phyloP scores from a whole-genome alignment of 2,888 invertebrate genomes.

The Uropetala carovei region DNA sequence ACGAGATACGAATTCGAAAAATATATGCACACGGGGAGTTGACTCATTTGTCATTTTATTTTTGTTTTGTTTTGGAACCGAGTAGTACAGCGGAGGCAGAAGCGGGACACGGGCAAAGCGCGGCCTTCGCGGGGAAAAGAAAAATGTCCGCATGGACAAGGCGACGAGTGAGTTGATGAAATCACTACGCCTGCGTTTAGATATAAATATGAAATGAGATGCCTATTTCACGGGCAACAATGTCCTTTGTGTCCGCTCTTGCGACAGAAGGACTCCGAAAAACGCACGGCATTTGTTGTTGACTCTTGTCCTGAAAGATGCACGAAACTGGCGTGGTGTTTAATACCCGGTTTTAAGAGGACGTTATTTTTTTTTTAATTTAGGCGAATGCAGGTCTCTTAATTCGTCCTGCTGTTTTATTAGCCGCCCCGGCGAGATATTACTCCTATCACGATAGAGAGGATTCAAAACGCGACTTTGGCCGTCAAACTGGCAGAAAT shows the following conservation, averaged over 20 bases:
- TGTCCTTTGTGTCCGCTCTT: neutral
- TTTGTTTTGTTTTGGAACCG: neutral
- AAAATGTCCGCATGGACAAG: slow-evolving; percentile 1
- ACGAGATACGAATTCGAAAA: too few species aligned
- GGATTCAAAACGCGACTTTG: neutral
- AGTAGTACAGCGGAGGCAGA: neutral
- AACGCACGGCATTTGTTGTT: neutral
- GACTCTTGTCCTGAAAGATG: neutral
- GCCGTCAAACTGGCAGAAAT: neutral
- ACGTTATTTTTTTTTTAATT: slow-evolving; percentile 4
- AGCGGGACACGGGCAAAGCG: neutral
- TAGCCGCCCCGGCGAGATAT: neutral
- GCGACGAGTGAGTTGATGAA: neutral
- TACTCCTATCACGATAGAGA: neutral
- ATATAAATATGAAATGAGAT: neutral
- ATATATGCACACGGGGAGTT: too few species aligned
- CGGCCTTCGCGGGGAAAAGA: neutral
- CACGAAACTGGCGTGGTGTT: neutral
- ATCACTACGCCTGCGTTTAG: neutral
- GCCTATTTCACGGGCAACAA: neutral
- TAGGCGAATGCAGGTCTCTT: too few species aligned
- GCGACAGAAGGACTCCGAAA: neutral
- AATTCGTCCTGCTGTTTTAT: neutral
- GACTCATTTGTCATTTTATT: neutral
- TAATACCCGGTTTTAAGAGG: neutral